These are phyloP conservation scores for Saccopteryx leptura DNA, from an alignment of 2,113 vertebrate genomes.

Conservation along the genomic window DNA sequence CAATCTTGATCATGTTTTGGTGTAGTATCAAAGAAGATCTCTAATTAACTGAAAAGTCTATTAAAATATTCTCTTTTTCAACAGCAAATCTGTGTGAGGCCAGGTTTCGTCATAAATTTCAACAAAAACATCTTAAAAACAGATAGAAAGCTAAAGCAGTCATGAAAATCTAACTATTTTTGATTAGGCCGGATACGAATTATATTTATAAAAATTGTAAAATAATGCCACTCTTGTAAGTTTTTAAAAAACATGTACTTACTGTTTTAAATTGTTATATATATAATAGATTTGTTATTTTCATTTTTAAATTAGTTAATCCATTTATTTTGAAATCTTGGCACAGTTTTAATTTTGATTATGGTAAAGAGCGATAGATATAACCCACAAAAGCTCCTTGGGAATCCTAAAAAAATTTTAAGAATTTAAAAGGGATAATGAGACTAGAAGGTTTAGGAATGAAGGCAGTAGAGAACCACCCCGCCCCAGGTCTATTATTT, in stretches of 20 bases:
- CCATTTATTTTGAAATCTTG: background rate
- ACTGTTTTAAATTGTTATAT: constrained; percentile 7
- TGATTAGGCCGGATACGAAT: constrained; percentile 30
- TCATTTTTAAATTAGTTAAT: constrained; percentile 38
- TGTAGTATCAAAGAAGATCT: background rate
- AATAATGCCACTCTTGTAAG: background rate
- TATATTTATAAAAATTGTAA: background rate
- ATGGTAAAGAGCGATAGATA: background rate
- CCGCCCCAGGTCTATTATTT: background rate
- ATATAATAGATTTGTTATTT: background rate
- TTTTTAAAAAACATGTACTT: background rate
- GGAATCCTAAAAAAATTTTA: background rate
- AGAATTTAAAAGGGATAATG: background rate
- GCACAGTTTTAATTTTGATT: constrained; percentile 29
- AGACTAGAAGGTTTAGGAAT: background rate
- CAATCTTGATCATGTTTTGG: background rate
- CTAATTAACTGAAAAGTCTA: constrained; percentile 25
- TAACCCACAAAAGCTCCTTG: background rate
- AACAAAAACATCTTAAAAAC: background rate
- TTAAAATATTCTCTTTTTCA: constrained; percentile 52
- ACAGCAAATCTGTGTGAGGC: background rate
- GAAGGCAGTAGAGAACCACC: background rate
- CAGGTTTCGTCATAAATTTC: constrained; percentile 4
- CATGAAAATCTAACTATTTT: background rate
- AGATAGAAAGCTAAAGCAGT: background rate